Percentiles rank a stretch among this genome's conserved stretches.
These are phyloP conservation scores for Pinna nobilis DNA, from an alignment of 1,140 invertebrate species.

Conservation along the genomic window DNA sequence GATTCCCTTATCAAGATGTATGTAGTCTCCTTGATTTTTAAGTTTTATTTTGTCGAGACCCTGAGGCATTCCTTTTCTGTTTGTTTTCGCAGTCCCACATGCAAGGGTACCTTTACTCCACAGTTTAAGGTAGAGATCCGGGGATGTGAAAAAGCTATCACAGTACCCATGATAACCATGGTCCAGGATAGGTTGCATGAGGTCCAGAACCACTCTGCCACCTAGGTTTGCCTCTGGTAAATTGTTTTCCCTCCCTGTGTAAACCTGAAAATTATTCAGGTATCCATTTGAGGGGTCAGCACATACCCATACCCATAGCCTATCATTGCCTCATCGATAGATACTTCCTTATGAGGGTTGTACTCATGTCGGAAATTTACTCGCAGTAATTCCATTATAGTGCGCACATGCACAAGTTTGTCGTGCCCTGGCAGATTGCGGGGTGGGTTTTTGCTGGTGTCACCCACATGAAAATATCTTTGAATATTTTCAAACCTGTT, in stretches of 20 bases:
- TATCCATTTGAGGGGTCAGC: background rate
- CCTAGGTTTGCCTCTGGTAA: constrained; percentile 1
- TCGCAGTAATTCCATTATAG: constrained; percentile 2
- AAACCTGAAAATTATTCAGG: background rate
- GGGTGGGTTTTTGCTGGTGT: constrained; percentile 17
- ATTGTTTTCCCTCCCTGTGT: constrained; percentile 11
- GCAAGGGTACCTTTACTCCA: background rate
- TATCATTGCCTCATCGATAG: constrained; percentile 33
- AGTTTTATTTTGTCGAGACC: constrained; percentile 8
- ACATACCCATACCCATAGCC: constrained; percentile 20
- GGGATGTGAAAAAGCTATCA: constrained; percentile 4
- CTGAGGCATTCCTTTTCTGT: constrained; percentile 19
- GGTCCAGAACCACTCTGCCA: constrained; percentile 14
- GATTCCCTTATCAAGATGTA: background rate
- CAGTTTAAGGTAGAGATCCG: background rate
- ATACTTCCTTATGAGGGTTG: constrained; percentile 25
- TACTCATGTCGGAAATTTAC: background rate
- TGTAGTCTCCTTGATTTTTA: constrained; percentile 6
- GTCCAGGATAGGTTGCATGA: background rate
- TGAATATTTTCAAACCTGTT: constrained; percentile 18
- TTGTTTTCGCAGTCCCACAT: constrained; percentile 3
- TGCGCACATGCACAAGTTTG: constrained; percentile 8
- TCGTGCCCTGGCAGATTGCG: constrained; percentile 17
- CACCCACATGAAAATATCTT: constrained; percentile 1
- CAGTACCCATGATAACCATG: constrained; percentile 7